Base-by-base conservation (phyloP, 2,113 vertebrate species). In the Megaptera novaeangliae region DNA sequence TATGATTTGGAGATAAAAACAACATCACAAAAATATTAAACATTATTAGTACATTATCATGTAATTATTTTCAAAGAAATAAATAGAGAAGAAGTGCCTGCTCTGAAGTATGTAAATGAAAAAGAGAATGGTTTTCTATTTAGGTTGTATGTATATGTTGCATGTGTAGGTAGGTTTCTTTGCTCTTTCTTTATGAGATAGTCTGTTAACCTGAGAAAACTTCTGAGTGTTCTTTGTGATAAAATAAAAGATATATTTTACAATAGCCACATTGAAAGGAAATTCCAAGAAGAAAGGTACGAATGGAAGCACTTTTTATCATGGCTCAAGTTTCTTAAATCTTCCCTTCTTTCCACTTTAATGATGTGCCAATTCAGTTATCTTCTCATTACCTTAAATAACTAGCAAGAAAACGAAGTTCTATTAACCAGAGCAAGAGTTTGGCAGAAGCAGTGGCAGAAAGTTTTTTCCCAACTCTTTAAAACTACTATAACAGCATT, bases 221-320 rank as follows among this genome's bases (percentile, higher is more conserved):
- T 74, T 93, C 68, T 31, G 61, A 96, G 97, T 94, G 92, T 95
- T 95, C 77, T 97, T 92, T 87, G 92, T 93, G 81, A 93, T 92
- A 97, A 98, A 98, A 83, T 88, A 94, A 85, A 97, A 74, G 64
- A 29, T 75, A 83, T 93, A 87, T 97, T 97, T 98, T 95, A 0
- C 2, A 97, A 97, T 97, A 97, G 96, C 81, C 96, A 97, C 95
- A 97, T 41, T 88, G 49, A 97, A 97, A 97, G 94, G 98, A 95
- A 96, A 98, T 97, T 96, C 92, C 80, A 98, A 97, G 94, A n/a
- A 63, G 66, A 96, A 83, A 74, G 21, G 1, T 81, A 69, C 23
- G 17, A 17, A 77, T 80, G 29, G 44, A 84, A 84, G 34, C 9
- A 86, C 5, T 64, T 94, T 82, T 88, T 75, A 89, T n/a, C n/a